Evolutionary conservation across 2,797 vertebrate species (phyloP).

Genomic region (Gallinago nigripennis): DNA sequence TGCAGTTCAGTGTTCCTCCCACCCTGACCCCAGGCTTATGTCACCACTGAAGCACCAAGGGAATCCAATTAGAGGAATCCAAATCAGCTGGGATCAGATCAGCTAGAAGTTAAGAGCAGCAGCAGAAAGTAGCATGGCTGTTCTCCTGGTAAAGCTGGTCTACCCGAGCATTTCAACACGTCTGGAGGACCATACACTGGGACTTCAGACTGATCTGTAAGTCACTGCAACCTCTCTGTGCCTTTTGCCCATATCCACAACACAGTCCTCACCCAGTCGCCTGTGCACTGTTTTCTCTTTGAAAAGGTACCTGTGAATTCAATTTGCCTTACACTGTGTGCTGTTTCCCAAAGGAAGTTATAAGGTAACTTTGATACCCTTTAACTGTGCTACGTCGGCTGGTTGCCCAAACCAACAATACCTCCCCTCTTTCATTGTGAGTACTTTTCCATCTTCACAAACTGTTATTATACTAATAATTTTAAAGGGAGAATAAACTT

Average conservation of each 20-base stretch:
- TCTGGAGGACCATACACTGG: not conserved
- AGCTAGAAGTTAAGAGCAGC: not conserved
- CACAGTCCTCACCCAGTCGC: not conserved
- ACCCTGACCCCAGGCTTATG: not conserved
- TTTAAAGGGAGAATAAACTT: not conserved
- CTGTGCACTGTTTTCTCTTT: not conserved
- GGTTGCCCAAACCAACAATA: not conserved
- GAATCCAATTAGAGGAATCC: not conserved
- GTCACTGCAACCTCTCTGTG: not conserved
- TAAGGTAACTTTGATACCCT: not conserved
- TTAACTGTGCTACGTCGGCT: not conserved
- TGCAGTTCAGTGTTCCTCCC: not conserved
- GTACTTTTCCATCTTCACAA: accelerated
- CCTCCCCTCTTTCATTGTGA: not conserved
- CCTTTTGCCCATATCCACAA: not conserved
- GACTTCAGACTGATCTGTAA: not conserved
- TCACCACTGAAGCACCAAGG: not conserved
- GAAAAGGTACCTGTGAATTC: not conserved
- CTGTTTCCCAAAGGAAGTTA: not conserved
- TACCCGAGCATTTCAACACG: not conserved
- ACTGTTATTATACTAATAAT: not conserved
- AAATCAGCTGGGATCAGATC: not conserved
- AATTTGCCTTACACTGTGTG: not conserved
- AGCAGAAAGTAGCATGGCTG: not conserved
- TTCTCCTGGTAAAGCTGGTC: not conserved